Percentiles rank a stretch among this genome's conserved stretches.
Evolutionary conservation across 2,888 invertebrate species (phyloP).

Genomic region (Cerastoderma edule): DNA sequence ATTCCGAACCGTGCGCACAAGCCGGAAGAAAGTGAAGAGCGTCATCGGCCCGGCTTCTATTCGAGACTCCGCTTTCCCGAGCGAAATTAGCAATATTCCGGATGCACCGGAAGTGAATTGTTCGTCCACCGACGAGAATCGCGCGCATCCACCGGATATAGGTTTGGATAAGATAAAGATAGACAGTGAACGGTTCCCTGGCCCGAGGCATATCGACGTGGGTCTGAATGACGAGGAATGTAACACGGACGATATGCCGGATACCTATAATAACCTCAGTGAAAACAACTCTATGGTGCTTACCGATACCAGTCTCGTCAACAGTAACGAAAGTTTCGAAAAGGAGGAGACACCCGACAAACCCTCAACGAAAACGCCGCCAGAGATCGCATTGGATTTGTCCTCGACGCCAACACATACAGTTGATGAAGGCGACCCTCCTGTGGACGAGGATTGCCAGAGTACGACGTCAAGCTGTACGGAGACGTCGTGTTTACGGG

Average conservation of each 20-base stretch:
- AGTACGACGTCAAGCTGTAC: slow-evolving; percentile 2
- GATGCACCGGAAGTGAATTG: slow-evolving; percentile 13
- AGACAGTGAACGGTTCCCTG: not conserved
- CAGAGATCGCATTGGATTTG: no score
- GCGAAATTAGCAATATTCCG: not conserved
- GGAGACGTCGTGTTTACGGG: slow-evolving; percentile 2
- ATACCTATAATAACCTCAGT: no score
- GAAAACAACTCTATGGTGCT: no score
- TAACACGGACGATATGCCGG: no score
- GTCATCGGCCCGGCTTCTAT: slow-evolving; percentile 9
- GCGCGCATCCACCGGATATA: not conserved
- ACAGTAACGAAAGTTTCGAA: no score
- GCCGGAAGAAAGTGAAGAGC: slow-evolving; percentile 55
- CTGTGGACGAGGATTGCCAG: not conserved
- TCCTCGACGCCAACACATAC: no score
- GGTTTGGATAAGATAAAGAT: slow-evolving; percentile 7
- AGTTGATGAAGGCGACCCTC: no score
- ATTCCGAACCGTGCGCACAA: slow-evolving; percentile 62
- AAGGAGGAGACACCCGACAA: no score
- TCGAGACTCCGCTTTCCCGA: not conserved
- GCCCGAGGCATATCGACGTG: not conserved
- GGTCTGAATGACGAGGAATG: not conserved
- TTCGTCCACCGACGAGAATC: slow-evolving; percentile 10
- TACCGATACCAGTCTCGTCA: no score
- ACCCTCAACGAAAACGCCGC: no score